phyloP scores from a whole-genome alignment of 2,797 vertebrate species.

The Otus scops region DNA sequence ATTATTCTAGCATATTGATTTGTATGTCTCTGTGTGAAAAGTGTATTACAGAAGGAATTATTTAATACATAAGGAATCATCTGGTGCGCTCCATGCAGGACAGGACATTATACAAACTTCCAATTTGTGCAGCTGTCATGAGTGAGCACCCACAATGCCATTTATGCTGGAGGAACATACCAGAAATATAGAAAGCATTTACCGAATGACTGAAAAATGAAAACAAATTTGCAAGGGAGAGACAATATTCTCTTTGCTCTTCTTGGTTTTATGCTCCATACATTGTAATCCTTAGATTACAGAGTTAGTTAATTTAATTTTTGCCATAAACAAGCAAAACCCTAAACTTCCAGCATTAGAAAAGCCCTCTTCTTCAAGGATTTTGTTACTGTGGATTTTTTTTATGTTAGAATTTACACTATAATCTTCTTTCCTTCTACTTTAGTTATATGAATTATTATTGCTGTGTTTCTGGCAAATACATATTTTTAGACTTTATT shows the following conservation, averaged over 20 bases:
- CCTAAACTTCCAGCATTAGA: neutral
- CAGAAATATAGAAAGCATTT: neutral
- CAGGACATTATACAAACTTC: neutral
- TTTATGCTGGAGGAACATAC: neutral
- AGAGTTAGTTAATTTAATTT: neutral
- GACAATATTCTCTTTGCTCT: neutral
- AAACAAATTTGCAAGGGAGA: neutral
- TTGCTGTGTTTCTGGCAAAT: neutral
- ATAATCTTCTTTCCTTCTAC: neutral
- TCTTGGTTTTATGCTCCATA: neutral
- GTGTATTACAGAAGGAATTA: neutral
- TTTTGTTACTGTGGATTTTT: neutral
- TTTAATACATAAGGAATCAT: neutral
- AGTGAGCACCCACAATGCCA: neutral
- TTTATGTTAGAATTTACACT: neutral
- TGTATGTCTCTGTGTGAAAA: neutral
- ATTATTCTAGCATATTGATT: neutral
- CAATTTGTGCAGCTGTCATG: neutral
- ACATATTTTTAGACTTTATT: neutral
- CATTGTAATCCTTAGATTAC: neutral
- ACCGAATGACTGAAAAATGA: neutral
- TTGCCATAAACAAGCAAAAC: neutral
- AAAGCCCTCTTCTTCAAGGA: neutral
- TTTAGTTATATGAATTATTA: neutral
- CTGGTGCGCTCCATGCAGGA: neutral